Evolutionary conservation across 2,888 invertebrate species (phyloP).

Genomic region (Thecophora atra): DNA sequence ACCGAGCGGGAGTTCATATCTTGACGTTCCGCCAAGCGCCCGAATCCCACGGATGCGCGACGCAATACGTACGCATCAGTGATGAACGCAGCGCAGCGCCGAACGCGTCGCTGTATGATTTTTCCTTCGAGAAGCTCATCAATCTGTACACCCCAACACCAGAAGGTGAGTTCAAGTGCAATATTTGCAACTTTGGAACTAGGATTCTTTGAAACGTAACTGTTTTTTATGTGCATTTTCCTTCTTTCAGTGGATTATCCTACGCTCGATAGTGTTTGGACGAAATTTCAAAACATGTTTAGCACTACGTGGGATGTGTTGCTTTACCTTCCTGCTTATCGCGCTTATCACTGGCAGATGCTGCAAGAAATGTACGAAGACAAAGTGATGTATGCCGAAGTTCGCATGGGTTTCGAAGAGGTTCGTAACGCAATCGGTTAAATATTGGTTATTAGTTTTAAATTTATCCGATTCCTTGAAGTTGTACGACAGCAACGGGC

Average conservation of each 20-base stretch:
- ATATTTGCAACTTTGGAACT: background rate
- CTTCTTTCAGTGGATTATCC: constrained; percentile 56
- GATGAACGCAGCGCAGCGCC: constrained; percentile 63
- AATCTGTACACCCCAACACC: constrained; percentile 70
- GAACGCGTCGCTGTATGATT: constrained; percentile 68
- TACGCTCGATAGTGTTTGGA: constrained; percentile 66
- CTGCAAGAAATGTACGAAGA: constrained; percentile 71
- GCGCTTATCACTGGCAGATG: constrained; percentile 69
- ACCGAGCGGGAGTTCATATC: constrained; percentile 45
- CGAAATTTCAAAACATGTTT: constrained; percentile 68
- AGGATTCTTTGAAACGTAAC: background rate
- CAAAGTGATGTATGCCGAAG: constrained; percentile 72
- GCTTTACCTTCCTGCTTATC: constrained; percentile 69
- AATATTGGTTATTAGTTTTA: background rate
- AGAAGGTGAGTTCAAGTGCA: constrained; percentile 55
- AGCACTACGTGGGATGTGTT: constrained; percentile 66
- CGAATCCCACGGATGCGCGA: constrained; percentile 50
- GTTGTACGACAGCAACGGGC: constrained; percentile 71
- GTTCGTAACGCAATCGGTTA: constrained; percentile 43
- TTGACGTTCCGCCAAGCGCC: constrained; percentile 52
- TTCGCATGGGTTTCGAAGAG: constrained; percentile 63
- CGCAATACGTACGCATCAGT: constrained; percentile 53
- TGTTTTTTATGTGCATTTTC: background rate
- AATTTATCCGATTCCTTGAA: constrained; percentile 41
- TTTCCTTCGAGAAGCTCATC: constrained; percentile 68